phyloP scores from a whole-genome alignment of 2,797 vertebrate species.

The Setipinna tenuifilis region DNA sequence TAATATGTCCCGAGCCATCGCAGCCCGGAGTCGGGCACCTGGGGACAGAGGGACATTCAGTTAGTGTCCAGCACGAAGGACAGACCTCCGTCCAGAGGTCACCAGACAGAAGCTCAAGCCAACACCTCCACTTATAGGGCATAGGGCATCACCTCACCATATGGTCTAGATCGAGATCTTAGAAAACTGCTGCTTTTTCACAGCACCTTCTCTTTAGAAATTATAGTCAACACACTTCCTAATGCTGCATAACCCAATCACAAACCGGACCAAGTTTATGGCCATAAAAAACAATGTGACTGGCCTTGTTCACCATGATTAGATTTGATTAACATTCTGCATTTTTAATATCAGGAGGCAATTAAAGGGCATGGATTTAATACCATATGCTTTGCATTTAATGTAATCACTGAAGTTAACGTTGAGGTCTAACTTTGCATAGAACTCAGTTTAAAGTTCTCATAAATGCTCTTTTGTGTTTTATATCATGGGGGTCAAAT shows the following conservation, averaged over 20 bases:
- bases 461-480: not conserved
- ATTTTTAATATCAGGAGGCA: not conserved
- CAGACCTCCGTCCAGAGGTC: constrained; percentile 22
- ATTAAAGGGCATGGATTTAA: not conserved
- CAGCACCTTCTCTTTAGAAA: no score
- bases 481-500: not conserved
- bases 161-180: not conserved
- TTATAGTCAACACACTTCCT: no score
- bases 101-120: not conserved
- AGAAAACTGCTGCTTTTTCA: not conserved
- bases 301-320: not conserved
- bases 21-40: constrained; percentile 99
- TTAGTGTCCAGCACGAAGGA: constrained; percentile 45
- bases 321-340: not conserved
- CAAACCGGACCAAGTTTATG: not conserved
- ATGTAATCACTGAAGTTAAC: not conserved
- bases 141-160: not conserved
- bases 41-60: constrained; percentile 68
- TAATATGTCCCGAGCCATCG: constrained; percentile 98
- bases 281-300: not conserved
- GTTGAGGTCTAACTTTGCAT: not conserved
- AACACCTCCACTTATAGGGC: not conserved
- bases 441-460: constrained; percentile 4
- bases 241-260: not conserved
- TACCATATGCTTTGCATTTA: not conserved